Percentiles rank a stretch among this genome's conserved stretches.
phyloP scores from a whole-genome alignment of 2,113 vertebrate species.

The Caloenas nicobarica region DNA sequence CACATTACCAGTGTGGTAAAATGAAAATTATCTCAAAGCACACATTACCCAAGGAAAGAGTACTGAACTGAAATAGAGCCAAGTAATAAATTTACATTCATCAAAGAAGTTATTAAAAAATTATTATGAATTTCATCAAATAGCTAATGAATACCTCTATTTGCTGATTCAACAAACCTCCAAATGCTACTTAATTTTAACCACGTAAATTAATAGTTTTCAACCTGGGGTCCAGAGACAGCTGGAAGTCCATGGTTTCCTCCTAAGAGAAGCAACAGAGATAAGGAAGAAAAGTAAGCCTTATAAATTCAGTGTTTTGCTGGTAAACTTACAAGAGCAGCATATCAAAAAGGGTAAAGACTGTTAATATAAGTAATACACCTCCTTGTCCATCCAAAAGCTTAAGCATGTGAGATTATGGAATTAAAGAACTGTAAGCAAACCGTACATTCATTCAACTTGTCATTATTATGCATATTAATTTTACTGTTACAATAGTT shows the following conservation, averaged over 20 bases:
- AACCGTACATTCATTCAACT: neutral
- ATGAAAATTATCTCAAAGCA: constrained; percentile 55
- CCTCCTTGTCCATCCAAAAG: neutral
- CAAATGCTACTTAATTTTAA: neutral
- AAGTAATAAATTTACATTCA: constrained; percentile 23
- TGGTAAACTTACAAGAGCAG: neutral
- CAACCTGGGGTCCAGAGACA: neutral
- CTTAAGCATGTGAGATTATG: neutral
- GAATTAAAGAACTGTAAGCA: neutral
- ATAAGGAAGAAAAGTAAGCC: neutral
- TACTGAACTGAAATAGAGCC: constrained; percentile 2
- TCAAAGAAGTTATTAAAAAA: constrained; percentile 37
- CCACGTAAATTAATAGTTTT: neutral
- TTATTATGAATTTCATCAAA: neutral
- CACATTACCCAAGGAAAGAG: constrained; percentile 33
- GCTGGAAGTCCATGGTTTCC: neutral
- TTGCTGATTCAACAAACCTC: neutral
- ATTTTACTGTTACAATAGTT: neutral
- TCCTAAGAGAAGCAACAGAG: neutral
- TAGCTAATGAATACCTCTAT: neutral
- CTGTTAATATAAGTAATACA: neutral
- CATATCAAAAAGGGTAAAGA: neutral
- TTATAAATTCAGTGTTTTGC: neutral
- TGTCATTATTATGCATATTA: neutral
- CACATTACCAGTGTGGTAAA: constrained; percentile 41